phyloP scores from a whole-genome alignment of 2,888 invertebrate genomes.

The Pyrrhosoma nymphula region DNA sequence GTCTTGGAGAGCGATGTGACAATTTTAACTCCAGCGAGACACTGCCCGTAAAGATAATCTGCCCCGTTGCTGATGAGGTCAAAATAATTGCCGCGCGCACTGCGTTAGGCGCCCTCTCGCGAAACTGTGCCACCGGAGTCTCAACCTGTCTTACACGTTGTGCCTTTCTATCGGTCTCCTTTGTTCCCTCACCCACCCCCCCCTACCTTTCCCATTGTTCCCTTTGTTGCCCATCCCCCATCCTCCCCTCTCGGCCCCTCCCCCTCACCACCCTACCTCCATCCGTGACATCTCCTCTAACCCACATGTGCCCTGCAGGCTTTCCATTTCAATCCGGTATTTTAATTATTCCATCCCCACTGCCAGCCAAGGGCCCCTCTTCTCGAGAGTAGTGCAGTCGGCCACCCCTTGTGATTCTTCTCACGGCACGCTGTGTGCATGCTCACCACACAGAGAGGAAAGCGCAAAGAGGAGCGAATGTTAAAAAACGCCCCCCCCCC shows the following conservation, averaged over 20 bases:
- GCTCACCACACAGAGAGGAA: neutral
- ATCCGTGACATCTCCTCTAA: neutral
- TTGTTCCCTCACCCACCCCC: neutral
- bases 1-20: neutral
- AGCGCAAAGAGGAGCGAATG: neutral
- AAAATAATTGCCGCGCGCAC: slow-evolving; percentile 5
- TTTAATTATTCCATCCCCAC: slow-evolving; percentile 4
- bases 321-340: neutral
- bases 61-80: neutral
- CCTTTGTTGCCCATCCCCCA: neutral
- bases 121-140: neutral
- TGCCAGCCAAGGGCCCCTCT: neutral
- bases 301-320: neutral
- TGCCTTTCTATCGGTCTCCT: neutral
- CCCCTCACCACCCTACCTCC: neutral
- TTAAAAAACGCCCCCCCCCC: neutral
- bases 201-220: neutral
- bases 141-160: slow-evolving; percentile 2
- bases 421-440: neutral
- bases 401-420: slow-evolving; percentile 3
- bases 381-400: neutral
- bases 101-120: neutral
- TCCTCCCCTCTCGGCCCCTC: no score
- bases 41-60: neutral
- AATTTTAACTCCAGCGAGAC: neutral